Percentiles rank a stretch among this genome's conserved stretches.
These are phyloP conservation scores for Esperia sulphurella DNA, from an alignment of 2,888 invertebrate genomes.

Conservation along the genomic window DNA sequence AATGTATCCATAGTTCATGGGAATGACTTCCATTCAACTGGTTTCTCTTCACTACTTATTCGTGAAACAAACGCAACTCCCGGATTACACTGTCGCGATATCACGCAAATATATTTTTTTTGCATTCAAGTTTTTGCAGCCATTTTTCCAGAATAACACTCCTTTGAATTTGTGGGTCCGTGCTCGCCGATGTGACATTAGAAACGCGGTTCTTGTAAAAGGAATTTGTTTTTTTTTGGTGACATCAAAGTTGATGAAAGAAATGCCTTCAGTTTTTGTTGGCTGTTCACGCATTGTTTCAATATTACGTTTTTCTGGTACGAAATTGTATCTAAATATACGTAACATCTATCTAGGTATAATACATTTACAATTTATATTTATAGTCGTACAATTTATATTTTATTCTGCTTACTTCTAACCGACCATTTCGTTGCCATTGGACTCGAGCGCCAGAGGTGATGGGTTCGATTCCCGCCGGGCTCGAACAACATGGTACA, in stretches of 20 bases:
- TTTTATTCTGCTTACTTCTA: no score
- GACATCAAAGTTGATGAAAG: background rate
- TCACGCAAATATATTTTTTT: no score
- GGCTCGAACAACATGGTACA: no score
- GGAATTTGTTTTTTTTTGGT: background rate
- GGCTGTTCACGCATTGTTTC: background rate
- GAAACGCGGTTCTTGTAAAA: background rate
- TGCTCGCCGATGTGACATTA: background rate
- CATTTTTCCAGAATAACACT: background rate
- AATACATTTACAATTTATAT: no score
- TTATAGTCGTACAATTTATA: no score
- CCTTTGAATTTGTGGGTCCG: background rate
- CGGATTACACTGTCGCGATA: background rate
- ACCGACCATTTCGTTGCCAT: no score
- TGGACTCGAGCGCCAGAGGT: no score
- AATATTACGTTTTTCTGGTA: background rate
- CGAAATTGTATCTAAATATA: no score
- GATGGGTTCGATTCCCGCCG: no score
- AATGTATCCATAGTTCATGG: conserved; percentile 28
- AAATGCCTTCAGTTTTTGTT: background rate
- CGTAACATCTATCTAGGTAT: no score
- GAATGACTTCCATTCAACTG: conserved; percentile 25
- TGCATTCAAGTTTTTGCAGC: background rate
- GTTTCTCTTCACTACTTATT: conserved; percentile 8
- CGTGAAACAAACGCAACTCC: conserved; percentile 12